Evolutionary conservation across 2,888 invertebrate species (phyloP).

Genomic region (Leistus spinibarbis): DNA sequence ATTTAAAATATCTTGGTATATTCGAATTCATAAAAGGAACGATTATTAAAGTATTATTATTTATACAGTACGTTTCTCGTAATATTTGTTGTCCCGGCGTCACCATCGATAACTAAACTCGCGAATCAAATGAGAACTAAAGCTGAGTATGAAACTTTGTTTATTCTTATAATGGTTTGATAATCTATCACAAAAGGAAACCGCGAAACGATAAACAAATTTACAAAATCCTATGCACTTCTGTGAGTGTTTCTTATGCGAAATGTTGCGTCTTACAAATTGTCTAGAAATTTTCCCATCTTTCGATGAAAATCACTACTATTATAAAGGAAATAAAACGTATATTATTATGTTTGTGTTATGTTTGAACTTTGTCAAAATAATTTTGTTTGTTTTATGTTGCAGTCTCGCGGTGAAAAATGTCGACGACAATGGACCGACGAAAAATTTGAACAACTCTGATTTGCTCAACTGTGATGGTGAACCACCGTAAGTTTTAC

Average conservation of each 20-base stretch:
- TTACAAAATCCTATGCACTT: neutral
- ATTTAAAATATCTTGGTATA: too few relatives aligned
- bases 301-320: neutral
- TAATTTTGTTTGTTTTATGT: slow-evolving; percentile 46
- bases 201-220: neutral
- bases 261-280: neutral
- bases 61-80: too few relatives aligned
- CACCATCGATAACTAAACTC: too few relatives aligned
- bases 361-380: neutral
- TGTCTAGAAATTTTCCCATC: neutral
- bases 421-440: slow-evolving; percentile 72
- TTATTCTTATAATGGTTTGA: too few relatives aligned
- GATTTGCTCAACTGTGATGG: slow-evolving; percentile 72
- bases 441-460: slow-evolving; percentile 69
- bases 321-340: neutral
- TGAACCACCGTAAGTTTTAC: slow-evolving; percentile 72
- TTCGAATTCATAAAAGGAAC: too few relatives aligned
- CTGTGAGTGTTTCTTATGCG: neutral
- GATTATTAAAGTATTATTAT: too few relatives aligned
- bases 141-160: too few relatives aligned
- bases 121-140: too few relatives aligned
- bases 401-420: slow-evolving; percentile 74
- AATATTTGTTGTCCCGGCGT: too few relatives aligned
- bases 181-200: too few relatives aligned
- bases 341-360: neutral